Evolutionary conservation across 2,888 invertebrate genomes (phyloP).

Genomic region (Theretra japonica): DNA sequence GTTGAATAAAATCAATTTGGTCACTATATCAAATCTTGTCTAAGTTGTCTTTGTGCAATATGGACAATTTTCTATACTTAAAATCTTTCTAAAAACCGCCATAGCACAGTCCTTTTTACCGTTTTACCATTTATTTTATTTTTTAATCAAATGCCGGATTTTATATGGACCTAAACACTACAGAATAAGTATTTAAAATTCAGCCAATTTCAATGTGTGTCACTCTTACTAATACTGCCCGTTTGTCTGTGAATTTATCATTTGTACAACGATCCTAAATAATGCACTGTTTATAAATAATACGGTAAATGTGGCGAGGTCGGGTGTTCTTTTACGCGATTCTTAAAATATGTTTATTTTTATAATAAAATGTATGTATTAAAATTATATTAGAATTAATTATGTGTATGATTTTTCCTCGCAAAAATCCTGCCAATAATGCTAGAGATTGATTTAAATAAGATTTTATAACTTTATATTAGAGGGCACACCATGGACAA

Average conservation of each 20-base stretch:
- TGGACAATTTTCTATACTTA: too few relatives aligned
- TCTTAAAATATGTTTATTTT: conserved; percentile 8
- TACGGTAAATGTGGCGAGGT: background rate
- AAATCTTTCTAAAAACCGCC: too few relatives aligned
- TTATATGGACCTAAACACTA: background rate
- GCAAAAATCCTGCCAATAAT: background rate
- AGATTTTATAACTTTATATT: too few relatives aligned
- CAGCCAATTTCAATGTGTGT: background rate
- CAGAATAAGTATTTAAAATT: background rate
- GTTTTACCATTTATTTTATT: background rate
- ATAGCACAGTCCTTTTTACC: too few relatives aligned
- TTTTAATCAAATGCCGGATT: background rate
- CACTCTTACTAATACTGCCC: background rate
- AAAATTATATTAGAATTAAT: conserved; percentile 25
- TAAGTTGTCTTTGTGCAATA: too few relatives aligned
- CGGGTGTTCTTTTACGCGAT: conserved; percentile 1
- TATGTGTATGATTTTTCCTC: background rate
- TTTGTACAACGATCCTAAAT: conserved; percentile 4
- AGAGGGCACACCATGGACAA: too few relatives aligned
- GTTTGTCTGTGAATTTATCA: background rate
- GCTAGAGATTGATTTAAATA: too few relatives aligned
- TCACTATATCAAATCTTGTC: too few relatives aligned
- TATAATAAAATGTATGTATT: conserved; percentile 9
- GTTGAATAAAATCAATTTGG: too few relatives aligned
- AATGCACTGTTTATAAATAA: background rate